These are phyloP conservation scores for Balaeniceps rex DNA, from an alignment of 2,113 vertebrate genomes.

Conservation along the genomic window DNA sequence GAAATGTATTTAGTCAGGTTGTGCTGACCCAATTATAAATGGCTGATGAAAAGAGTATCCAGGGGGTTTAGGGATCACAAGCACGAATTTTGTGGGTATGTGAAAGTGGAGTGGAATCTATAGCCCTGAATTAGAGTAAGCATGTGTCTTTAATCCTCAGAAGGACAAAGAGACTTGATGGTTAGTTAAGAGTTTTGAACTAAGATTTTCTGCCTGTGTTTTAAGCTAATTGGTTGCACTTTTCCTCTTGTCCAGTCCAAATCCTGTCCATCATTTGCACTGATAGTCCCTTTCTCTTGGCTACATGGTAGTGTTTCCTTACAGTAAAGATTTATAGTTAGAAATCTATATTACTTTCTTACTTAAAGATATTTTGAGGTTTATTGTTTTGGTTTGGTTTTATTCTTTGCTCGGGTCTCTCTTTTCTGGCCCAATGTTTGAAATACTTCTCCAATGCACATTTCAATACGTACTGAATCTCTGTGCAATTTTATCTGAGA, in stretches of 20 bases:
- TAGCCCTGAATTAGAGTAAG: neutral
- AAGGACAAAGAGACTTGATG: neutral
- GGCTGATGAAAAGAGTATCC: neutral
- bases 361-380: too few relatives aligned
- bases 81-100: neutral
- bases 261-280: neutral
- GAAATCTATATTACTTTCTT: neutral
- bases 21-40: neutral
- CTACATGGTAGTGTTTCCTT: neutral
- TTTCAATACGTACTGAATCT: neutral
- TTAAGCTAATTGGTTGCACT: neutral
- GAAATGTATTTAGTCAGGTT: neutral
- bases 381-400: too few relatives aligned
- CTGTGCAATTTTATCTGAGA: neutral
- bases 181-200: neutral
- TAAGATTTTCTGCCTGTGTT: neutral
- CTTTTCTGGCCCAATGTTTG: neutral
- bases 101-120: neutral
- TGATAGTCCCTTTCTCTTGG: neutral
- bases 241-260: neutral
- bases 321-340: neutral
- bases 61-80: neutral
- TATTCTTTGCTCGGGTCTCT: neutral
- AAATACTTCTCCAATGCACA: neutral
- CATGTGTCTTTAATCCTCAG: neutral